These are phyloP conservation scores for Himalopsyche tibetana DNA, from an alignment of 2,888 invertebrate species.

Conservation along the genomic window DNA sequence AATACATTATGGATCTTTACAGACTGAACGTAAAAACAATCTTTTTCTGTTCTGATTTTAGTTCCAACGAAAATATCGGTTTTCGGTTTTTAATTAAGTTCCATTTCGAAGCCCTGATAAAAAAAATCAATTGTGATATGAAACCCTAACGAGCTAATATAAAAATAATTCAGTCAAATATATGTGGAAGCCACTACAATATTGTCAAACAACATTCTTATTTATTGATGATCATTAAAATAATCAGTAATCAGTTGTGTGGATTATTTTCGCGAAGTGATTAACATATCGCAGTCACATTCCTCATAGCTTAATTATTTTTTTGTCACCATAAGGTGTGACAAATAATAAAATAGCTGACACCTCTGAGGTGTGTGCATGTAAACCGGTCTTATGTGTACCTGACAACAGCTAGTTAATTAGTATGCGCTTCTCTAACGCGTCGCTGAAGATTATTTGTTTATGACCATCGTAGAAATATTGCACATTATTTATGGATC, in stretches of 20 bases:
- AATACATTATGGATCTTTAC: too few relatives aligned
- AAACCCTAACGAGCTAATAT: too few relatives aligned
- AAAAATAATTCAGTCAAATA: too few relatives aligned
- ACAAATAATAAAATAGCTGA: slow-evolving; percentile 20
- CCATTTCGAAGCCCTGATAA: too few relatives aligned
- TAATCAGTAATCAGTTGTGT: background rate
- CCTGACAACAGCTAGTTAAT: slow-evolving; percentile 23
- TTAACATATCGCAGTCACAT: background rate
- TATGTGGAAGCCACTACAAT: too few relatives aligned
- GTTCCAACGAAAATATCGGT: too few relatives aligned
- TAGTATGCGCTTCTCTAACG: slow-evolving; percentile 4
- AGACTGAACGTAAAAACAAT: too few relatives aligned
- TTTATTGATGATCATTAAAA: too few relatives aligned
- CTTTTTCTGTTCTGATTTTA: too few relatives aligned
- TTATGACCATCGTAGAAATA: slow-evolving; percentile 21
- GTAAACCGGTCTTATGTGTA: slow-evolving; percentile 15
- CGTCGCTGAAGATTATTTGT: slow-evolving; percentile 11
- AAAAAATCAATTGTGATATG: too few relatives aligned
- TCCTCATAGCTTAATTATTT: background rate
- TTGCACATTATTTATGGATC: background rate
- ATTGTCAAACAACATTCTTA: too few relatives aligned
- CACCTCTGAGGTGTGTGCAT: slow-evolving; percentile 1
- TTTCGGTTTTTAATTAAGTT: too few relatives aligned
- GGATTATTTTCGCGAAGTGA: background rate
- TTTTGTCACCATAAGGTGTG: background rate